Conservation (phyloP, 2,797 vertebrate genomes). For the Neostethus bicornis region DNA sequence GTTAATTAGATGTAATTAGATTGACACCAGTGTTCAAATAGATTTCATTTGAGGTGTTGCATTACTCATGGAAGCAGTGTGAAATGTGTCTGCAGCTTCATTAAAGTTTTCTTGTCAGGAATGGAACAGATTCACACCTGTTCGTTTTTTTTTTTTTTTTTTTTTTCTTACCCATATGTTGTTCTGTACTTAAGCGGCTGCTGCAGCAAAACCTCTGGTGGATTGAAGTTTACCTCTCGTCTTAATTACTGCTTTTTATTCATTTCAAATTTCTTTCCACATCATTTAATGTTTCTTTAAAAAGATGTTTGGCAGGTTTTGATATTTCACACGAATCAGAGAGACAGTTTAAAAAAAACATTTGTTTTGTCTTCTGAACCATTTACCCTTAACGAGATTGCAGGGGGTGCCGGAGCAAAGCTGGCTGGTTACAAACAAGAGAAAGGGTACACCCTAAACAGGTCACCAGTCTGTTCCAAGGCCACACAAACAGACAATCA, state of each 20-base stretch:
- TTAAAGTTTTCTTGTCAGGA: conserved; percentile 8
- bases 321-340: not conserved
- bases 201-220: conserved; percentile 2
- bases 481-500: no score
- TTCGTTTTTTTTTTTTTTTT: conserved; percentile 11
- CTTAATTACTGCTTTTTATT: conserved; percentile 2
- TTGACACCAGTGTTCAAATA: not conserved
- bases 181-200: conserved; percentile 16
- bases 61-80: conserved; percentile 10
- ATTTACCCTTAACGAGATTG: no score
- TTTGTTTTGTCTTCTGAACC: no score
- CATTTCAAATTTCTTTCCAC: not conserved
- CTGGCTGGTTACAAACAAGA: no score
- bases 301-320: not conserved
- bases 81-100: conserved; percentile 22
- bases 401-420: no score
- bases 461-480: no score
- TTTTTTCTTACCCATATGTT: conserved; percentile 21
- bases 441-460: no score
- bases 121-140: conserved; percentile 28
- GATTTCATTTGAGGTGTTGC: not conserved
- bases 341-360: not conserved
- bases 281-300: not conserved
- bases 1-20: not conserved
- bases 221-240: not conserved